Evolutionary conservation across 2,888 invertebrate species (phyloP).

Genomic region (Hydraecia micacea): DNA sequence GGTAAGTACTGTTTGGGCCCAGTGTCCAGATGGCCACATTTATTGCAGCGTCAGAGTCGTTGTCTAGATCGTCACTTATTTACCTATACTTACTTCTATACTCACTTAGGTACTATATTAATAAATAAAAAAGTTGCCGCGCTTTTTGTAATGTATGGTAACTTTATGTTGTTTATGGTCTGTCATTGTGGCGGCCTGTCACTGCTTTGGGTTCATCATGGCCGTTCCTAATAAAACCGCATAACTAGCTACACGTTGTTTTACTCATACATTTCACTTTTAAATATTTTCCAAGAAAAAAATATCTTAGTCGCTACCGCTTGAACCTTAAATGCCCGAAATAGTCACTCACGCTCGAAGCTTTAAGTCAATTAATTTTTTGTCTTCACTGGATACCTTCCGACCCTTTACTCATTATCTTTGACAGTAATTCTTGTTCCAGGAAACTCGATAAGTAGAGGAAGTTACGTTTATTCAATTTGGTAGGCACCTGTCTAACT

Average conservation of each 20-base stretch:
- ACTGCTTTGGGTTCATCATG: no score
- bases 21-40: no score
- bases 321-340: neutral
- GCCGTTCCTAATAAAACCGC: no score
- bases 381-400: slow-evolving; percentile 7
- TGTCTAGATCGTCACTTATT: no score
- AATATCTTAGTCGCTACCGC: slow-evolving; percentile 6
- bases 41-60: neutral
- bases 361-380: slow-evolving; percentile 52
- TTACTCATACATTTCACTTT: no score
- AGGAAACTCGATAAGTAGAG: slow-evolving; percentile 33
- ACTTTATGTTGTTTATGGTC: no score
- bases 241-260: no score
- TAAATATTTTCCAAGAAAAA: neutral
- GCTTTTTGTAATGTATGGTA: no score
- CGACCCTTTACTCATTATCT: slow-evolving; percentile 33
- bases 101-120: no score
- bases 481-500: neutral
- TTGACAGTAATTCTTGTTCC: slow-evolving; percentile 33
- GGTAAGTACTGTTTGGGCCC: no score
- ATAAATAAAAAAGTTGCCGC: neutral
- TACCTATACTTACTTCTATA: no score
- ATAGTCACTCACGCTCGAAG: slow-evolving; percentile 20
- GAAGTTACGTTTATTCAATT: slow-evolving; percentile 30
- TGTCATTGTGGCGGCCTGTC: no score